Base-by-base conservation (phyloP, 2,797 vertebrate species). In the Enteromius paludinosus region DNA sequence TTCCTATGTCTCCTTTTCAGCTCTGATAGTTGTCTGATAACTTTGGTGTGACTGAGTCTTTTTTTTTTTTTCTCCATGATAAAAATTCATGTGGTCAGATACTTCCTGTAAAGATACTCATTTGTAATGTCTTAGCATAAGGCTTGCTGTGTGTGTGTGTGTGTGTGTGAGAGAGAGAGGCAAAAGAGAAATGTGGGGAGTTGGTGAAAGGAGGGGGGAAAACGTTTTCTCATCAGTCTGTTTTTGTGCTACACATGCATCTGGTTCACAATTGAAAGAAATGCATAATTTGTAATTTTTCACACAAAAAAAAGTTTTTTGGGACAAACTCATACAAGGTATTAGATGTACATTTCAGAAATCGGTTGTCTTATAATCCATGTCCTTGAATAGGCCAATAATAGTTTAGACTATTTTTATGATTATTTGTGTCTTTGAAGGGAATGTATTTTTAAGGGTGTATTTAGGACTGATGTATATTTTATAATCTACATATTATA, bases 71-170 rank as follows among this genome's bases (percentile, higher is more conserved):
- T 3, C 61, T 68, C 23, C 1, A 33, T 33, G 23, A 41, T 75
- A 82, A 75, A 82, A 82, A 56, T 68, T 5, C 1, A 68, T 82
- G 61, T 82, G 70, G 71, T 74, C 71, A 66, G 80, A 74, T 75
- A 62, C 62, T 75, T 75, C 33, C 71, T 82, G 47, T 75, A 47
- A 75, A 75, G 69, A 64, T 56, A 33, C 61, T 75, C 18, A 47
- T 66, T 78, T 80, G 23, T 74, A 54, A 82, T 56, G 33, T 82
- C 47, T 56, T 75, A 45, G 79, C 12, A 66, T 30, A 14, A 47
- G 14, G 6, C 52, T 45, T 43, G 11, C 23, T 62, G 12, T 52
- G 56, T 73, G 43, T 65, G 30, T 68, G n/a, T 59, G 65, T 59
- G 78, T 30, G 77, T 38, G 20, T 4, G 5, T 4, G 68, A 52